Evolutionary conservation across 2,888 invertebrate genomes (phyloP).

Genomic region (Odontothrips loti): DNA sequence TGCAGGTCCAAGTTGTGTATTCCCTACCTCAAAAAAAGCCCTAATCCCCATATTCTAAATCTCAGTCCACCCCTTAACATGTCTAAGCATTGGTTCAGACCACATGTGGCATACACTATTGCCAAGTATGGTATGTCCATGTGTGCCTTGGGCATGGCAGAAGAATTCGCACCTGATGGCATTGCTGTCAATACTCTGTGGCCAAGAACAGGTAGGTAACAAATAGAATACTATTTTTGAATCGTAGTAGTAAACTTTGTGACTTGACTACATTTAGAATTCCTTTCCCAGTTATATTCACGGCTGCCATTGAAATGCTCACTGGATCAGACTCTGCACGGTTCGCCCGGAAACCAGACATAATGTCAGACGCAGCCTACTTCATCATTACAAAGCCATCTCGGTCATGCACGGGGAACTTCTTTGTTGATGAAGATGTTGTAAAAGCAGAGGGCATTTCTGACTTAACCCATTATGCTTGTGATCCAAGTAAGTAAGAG

Average conservation of each 20-base stretch:
- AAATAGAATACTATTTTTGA: background rate
- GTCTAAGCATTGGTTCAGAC: constrained; percentile 83
- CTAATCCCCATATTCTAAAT: constrained; percentile 91
- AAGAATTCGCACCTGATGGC: constrained; percentile 75
- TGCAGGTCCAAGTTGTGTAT: constrained; percentile 83
- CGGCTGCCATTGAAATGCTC: constrained; percentile 89
- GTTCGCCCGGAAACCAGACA: constrained; percentile 72
- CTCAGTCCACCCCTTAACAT: constrained; percentile 91
- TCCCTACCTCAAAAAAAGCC: constrained; percentile 78
- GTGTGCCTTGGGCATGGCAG: constrained; percentile 96
- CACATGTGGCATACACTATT: constrained; percentile 95
- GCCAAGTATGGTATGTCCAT: constrained; percentile 99
- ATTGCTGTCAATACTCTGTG: constrained; percentile 94
- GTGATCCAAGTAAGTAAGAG: constrained; percentile 69
- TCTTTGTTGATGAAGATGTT: constrained; percentile 88
- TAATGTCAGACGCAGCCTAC: constrained; percentile 88
- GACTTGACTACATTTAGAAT: background rate
- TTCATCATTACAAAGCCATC: constrained; percentile 73
- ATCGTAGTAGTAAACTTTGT: background rate
- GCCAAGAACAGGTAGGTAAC: constrained; percentile 76
- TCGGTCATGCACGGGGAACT: constrained; percentile 72
- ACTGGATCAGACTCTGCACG: constrained; percentile 56
- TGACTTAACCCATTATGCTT: constrained; percentile 79
- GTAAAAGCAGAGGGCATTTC: constrained; percentile 71
- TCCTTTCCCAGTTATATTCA: constrained; percentile 68